Percentiles rank a stretch among this genome's conserved stretches.
Conservation (phyloP, 2,888 invertebrate species). For the Phytoseiulus persimilis region DNA sequence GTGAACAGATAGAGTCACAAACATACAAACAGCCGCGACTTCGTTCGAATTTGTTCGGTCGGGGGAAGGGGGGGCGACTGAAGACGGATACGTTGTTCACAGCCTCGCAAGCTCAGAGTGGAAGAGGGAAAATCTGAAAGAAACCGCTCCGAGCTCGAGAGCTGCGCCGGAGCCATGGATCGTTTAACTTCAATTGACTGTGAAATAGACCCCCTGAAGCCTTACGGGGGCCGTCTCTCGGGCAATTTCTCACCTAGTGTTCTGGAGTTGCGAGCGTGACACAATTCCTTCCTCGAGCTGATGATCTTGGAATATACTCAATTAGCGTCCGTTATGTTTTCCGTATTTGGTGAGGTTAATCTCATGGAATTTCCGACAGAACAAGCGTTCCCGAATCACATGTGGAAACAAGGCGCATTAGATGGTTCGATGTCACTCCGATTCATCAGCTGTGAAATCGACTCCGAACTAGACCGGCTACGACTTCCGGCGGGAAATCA, state of each 20-base stretch:
- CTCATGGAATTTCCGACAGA: constrained; percentile 57
- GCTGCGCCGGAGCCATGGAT: background rate
- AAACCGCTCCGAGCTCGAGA: too few relatives aligned
- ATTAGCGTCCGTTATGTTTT: constrained; percentile 42
- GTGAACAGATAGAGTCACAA: too few relatives aligned
- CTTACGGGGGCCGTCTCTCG: constrained; percentile 45
- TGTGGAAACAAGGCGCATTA: background rate
- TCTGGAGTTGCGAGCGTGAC: constrained; percentile 43
- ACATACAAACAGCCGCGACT: too few relatives aligned
- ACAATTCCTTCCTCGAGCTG: constrained; percentile 46
- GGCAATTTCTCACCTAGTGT: background rate
- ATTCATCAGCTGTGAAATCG: too few relatives aligned
- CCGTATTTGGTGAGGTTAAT: constrained; percentile 45
- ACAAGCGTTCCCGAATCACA: constrained; percentile 65
- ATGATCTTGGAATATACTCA: constrained; percentile 44
- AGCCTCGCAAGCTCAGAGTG: too few relatives aligned
- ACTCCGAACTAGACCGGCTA: too few relatives aligned
- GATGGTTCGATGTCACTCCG: background rate
- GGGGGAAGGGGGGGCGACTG: too few relatives aligned
- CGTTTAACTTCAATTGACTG: background rate
- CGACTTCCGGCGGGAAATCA: too few relatives aligned
- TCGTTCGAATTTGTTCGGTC: too few relatives aligned
- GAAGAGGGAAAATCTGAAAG: background rate
- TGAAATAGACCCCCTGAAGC: constrained; percentile 44
- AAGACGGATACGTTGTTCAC: too few relatives aligned